Percentiles rank a stretch among this genome's conserved stretches.
phyloP scores from a whole-genome alignment of 2,113 vertebrate genomes.

The Gambusia holbrooki region DNA sequence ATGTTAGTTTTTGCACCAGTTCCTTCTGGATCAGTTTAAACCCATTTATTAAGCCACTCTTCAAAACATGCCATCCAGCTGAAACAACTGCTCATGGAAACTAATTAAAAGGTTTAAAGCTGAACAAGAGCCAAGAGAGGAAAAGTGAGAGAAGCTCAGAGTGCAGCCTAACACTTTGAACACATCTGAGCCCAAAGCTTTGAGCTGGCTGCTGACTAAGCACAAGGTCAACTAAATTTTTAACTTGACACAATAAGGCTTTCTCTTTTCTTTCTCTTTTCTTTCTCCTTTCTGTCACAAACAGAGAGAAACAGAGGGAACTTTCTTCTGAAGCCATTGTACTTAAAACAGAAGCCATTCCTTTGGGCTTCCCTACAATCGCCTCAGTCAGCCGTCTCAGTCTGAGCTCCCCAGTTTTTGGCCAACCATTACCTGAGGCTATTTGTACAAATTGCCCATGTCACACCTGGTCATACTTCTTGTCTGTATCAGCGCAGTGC shows the following conservation, averaged over 20 bases:
- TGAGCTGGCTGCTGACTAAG: not conserved
- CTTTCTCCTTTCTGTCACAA: not conserved
- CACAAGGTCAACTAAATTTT: not conserved
- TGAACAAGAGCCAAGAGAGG: not conserved
- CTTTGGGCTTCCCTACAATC: conserved; percentile 26
- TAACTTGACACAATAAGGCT: not conserved
- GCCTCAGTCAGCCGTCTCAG: conserved; percentile 33
- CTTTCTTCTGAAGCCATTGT: conserved; percentile 30
- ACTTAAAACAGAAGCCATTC: conserved; percentile 26
- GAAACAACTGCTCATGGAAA: not conserved
- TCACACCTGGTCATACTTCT: conserved; percentile 62
- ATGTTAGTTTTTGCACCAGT: too few relatives aligned
- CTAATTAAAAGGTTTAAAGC: not conserved
- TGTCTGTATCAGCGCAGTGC: conserved; percentile 63
- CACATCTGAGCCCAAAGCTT: not conserved
- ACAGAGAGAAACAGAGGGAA: not conserved
- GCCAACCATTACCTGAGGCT: conserved; percentile 35
- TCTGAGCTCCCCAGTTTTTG: conserved; percentile 33
- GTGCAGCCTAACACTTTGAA: not conserved
- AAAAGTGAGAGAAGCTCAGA: not conserved
- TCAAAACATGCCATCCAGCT: not conserved
- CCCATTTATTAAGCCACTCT: too few relatives aligned
- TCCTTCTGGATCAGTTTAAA: too few relatives aligned
- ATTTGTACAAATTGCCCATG: conserved; percentile 61
- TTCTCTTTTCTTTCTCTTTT: not conserved